Percentiles rank a stretch among this genome's conserved stretches.
These are phyloP conservation scores for Protonibea diacanthus DNA, from an alignment of 2,797 vertebrate genomes.

Conservation along the genomic window DNA sequence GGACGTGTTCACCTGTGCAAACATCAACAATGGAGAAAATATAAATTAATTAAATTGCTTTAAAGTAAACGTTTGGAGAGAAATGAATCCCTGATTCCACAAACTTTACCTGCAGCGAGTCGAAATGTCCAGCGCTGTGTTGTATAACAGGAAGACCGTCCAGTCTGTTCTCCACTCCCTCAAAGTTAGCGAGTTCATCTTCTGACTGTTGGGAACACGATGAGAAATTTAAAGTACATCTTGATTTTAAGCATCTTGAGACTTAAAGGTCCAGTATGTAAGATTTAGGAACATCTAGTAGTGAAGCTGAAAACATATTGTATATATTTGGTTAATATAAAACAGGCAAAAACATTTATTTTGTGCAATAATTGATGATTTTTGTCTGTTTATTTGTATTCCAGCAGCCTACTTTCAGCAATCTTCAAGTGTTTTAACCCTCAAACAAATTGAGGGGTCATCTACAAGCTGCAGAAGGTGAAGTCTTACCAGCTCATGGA, in stretches of 20 bases:
- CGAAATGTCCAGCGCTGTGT: background rate
- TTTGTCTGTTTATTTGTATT: too few species aligned
- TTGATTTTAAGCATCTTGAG: background rate
- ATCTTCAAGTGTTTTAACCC: too few species aligned
- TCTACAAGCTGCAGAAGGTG: background rate
- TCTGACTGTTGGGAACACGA: conserved; percentile 39
- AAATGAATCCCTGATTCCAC: accelerated
- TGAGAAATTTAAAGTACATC: background rate
- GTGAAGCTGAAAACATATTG: too few species aligned
- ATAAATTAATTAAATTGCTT: background rate
- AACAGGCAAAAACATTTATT: too few species aligned
- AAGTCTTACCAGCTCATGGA: conserved; percentile 61
- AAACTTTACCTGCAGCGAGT: conserved; percentile 40
- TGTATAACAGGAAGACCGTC: conserved; percentile 47
- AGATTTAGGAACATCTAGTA: too few species aligned
- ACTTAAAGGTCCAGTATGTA: background rate
- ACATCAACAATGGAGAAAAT: background rate
- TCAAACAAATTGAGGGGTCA: too few species aligned
- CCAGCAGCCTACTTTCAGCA: too few species aligned
- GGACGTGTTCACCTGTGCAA: conserved; percentile 70
- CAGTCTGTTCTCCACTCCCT: conserved; percentile 15
- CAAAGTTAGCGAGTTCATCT: background rate
- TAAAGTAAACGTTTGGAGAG: background rate
- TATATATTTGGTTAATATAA: too few species aligned
- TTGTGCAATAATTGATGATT: too few species aligned